Base-by-base conservation (phyloP, 2,888 invertebrate species). In the Agonopterix subpropinquella region DNA sequence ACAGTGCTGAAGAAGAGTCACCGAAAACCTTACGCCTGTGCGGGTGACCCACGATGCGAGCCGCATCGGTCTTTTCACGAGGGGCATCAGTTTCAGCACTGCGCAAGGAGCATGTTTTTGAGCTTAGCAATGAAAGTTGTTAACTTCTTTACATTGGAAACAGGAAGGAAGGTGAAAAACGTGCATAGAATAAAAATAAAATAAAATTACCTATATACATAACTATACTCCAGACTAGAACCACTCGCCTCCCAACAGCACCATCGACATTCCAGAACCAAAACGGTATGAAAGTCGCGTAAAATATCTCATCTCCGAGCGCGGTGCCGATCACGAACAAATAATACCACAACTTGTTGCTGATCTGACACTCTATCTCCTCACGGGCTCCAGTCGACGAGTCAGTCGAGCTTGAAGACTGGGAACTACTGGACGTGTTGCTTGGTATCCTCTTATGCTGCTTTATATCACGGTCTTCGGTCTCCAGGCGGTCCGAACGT, bases 211-310 rank as follows among this genome's bases (percentile, higher is more conserved):
- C 96, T 70, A 94, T 92, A 64, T 95, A 95, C 96, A 96, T 96
- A 49, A 93, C 90, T 51, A 94, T 89, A 28, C 94, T 91, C 96
- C 96, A 96, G 13, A 96, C 92, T 8, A 95, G 84, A 9, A 96
- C 92, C 11, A 97, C 92, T 75, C 96, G 89, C 59, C 97, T 88
- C 10, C 95, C 95, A 2, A 97, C 94, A 35, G 93, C 94, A 13
- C 95, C 94, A 81, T 97, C 97, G 51, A 97, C 90, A 79, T 97
- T 98, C 97, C 97, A 98, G 71, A 96, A 95, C 94, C 96, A 96
- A 77, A 96, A 96, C 1, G 97, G 96, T 67, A 97, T 96, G 70
- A 97, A 96, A n/a, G 92, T 90, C 1, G 94, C 92, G 80, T 97
- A 98, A 78, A 98, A 98, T 54, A 94, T 89, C 84, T 97, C 97